These are phyloP conservation scores for Ptychadena robeensis DNA, from an alignment of 2,797 vertebrate species.

Conservation along the genomic window DNA sequence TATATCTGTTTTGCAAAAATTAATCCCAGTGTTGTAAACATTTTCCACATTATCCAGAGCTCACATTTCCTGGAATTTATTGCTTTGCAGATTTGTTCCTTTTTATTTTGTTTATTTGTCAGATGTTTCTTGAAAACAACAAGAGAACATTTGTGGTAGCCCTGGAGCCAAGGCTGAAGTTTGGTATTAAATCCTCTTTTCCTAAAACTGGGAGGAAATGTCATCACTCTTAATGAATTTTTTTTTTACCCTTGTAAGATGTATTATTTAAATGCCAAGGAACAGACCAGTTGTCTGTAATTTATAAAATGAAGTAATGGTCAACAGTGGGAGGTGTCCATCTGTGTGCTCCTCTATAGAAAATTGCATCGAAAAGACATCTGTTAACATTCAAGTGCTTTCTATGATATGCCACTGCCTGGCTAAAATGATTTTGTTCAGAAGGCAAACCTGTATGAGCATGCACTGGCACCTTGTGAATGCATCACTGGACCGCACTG, in stretches of 20 bases:
- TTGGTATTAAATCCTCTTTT: background rate
- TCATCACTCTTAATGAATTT: conserved; percentile 20
- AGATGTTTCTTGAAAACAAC: conserved; percentile 47
- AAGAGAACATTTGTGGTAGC: conserved; percentile 52
- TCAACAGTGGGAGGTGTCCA: no score
- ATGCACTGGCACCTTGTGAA: no score
- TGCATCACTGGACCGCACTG: no score
- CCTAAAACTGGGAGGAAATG: conserved; percentile 6
- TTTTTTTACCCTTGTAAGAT: conserved; percentile 35
- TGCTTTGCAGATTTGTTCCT: conserved; percentile 41
- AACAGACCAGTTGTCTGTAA: no score
- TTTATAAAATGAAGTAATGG: no score
- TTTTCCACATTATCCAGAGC: conserved; percentile 53
- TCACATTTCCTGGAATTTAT: conserved; percentile 59
- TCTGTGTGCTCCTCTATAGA: no score
- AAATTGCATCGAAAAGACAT: no score
- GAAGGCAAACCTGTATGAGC: no score
- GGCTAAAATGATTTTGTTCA: no score
- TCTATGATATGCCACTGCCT: no score
- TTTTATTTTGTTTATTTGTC: conserved; percentile 57
- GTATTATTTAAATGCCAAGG: no score
- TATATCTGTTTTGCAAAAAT: conserved; percentile 44
- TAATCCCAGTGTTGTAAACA: conserved; percentile 51
- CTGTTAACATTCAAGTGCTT: no score
- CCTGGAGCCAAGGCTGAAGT: conserved; percentile 19